Base-by-base conservation (phyloP, 2,113 vertebrate species). In the Pelvicachromis taeniatus region DNA sequence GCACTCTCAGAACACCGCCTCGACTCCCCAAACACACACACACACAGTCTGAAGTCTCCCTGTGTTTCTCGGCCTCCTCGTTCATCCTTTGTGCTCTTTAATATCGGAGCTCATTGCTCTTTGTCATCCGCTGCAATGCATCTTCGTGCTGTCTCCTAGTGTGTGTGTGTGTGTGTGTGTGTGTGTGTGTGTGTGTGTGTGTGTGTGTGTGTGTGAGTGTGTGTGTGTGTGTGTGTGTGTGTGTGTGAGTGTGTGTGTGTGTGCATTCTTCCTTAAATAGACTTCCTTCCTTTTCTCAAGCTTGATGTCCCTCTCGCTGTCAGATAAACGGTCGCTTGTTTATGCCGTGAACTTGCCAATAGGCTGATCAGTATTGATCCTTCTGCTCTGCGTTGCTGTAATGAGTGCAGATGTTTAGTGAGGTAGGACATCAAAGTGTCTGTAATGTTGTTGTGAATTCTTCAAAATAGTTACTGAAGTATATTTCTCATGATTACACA, bases 101-200 rank as follows among this genome's bases (percentile, higher is more conserved):
- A 93, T 94, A 94, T 94, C 19, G 38, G 84, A 90, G 81, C 88
- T 92, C 92, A 92, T 93, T 87, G 89, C 86, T 93, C 92, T 94
- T 84, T 93, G 91, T 93, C 93, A 94, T 91, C 75, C 23, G 14
- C 19, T 85, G 68, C 73, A 84, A 59, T 61, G 56, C 78, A 82
- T 87, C 68, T 21, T 53, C 78, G 77, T 16, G 8, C 80, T 82
- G 81, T 81, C 9, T 82, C 5, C 2, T 0, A 48, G 29, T 83
- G 52, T 78, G 80, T 81, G 80, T 77, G 65, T 79, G 58, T 79
- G 65, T 80, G 75, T 87, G 61, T 65, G 79, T 23, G 79, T 12
- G 38, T 86, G 87, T 21, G 65, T 77, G 56, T 84, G 88, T 81
- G 77, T 83, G 65, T 73, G 81, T 53, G 52, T 87, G 81, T 88